Evolutionary conservation across 2,797 vertebrate species (phyloP).

Genomic region (Sarcophilus harrisii): DNA sequence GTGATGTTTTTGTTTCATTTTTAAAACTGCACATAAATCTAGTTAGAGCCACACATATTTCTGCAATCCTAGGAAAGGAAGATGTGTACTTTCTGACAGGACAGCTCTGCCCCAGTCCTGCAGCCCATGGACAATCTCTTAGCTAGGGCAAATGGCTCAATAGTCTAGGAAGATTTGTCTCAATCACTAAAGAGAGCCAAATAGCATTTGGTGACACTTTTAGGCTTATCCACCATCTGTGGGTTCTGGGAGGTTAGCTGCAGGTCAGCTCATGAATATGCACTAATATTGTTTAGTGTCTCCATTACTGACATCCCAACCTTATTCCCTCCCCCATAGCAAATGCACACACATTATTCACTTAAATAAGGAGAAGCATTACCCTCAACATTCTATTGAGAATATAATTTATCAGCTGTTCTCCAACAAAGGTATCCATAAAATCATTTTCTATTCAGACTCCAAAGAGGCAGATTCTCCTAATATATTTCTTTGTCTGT

Average conservation of each 20-base stretch:
- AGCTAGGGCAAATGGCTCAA: neutral
- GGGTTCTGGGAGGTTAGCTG: constrained; percentile 7
- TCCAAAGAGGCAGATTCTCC: constrained; percentile 28
- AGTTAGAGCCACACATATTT: neutral
- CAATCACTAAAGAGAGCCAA: constrained; percentile 57
- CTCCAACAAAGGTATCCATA: neutral
- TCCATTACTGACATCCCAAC: constrained; percentile 45
- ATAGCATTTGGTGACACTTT: constrained; percentile 61
- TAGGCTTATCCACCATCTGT: constrained; percentile 44
- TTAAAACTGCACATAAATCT: neutral
- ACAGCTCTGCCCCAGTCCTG: neutral
- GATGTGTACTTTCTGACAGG: neutral
- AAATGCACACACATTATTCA: constrained; percentile 20
- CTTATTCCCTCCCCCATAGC: neutral
- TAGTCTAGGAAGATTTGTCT: constrained; percentile 11
- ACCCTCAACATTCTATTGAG: constrained; percentile 56
- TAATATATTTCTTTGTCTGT: neutral
- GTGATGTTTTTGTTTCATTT: neutral
- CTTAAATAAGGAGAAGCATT: constrained; percentile 55
- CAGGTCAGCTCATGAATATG: constrained; percentile 37
- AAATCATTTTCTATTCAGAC: constrained; percentile 50
- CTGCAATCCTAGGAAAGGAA: neutral
- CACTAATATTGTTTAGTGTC: neutral
- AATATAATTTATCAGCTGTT: constrained; percentile 54
- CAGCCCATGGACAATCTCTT: neutral